Evolutionary conservation across 2,888 invertebrate species (phyloP).

Genomic region (Acleris literana): DNA sequence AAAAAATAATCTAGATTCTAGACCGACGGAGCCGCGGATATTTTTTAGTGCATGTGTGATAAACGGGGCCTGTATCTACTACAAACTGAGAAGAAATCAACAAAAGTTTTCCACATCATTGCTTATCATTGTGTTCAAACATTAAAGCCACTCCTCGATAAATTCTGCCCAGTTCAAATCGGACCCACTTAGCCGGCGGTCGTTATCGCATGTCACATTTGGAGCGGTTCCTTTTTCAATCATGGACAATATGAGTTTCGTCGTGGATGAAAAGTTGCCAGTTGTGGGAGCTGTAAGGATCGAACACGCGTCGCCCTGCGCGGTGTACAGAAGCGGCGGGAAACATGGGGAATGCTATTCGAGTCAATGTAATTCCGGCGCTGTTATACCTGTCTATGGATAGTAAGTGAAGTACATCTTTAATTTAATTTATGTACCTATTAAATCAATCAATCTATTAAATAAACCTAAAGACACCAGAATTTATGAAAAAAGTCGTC

Average conservation of each 20-base stretch:
- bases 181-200: constrained; percentile 2
- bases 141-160: constrained; percentile 28
- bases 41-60: too few relatives aligned
- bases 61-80: too few relatives aligned
- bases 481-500: too few relatives aligned
- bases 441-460: too few relatives aligned
- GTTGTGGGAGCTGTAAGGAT: constrained; percentile 23
- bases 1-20: too few relatives aligned
- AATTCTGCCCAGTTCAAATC: constrained; percentile 22
- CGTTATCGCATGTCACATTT: constrained; percentile 6
- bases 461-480: too few relatives aligned
- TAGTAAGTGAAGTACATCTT: constrained; percentile 46
- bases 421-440: background rate
- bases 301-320: constrained; percentile 37
- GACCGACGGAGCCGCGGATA: too few relatives aligned
- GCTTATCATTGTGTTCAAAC: constrained; percentile 21
- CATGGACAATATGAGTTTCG: constrained; percentile 36
- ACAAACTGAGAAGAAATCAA: background rate
- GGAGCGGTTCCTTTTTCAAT: constrained; percentile 1
- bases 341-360: constrained; percentile 14
- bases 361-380: constrained; percentile 31
- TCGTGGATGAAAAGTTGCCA: constrained; percentile 32
- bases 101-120: constrained; percentile 28
- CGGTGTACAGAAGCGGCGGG: constrained; percentile 46
- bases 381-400: constrained; percentile 49